phyloP scores from a whole-genome alignment of 2,888 invertebrate genomes.

The Orthosia gothica region DNA sequence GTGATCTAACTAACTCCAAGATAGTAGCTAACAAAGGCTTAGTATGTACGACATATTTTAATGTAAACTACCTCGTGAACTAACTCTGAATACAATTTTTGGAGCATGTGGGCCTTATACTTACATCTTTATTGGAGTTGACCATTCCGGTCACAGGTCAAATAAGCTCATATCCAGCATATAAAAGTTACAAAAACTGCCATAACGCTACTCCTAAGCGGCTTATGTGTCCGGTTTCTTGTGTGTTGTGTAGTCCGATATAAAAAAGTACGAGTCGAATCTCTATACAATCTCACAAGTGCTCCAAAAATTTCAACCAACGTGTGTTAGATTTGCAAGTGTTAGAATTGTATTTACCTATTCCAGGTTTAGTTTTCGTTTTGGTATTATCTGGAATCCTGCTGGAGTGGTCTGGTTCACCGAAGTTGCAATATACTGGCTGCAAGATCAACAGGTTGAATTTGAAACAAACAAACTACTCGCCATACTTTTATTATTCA shows the following conservation, averaged over 20 bases:
- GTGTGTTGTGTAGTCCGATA: too few species aligned
- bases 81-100: too few species aligned
- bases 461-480: constrained; percentile 39
- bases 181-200: too few species aligned
- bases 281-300: background rate
- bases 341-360: constrained; percentile 21
- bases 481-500: constrained; percentile 29
- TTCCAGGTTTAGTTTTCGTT: constrained; percentile 2
- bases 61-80: too few species aligned
- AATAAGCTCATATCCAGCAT: too few species aligned
- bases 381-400: constrained; percentile 14
- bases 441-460: constrained; percentile 51
- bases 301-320: background rate
- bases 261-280: background rate
- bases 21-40: too few species aligned
- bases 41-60: too few species aligned
- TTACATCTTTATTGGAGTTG: background rate
- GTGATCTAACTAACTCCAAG: too few species aligned
- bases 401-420: constrained; percentile 4
- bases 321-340: background rate
- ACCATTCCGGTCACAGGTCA: background rate
- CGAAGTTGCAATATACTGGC: constrained; percentile 12
- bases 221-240: too few species aligned
- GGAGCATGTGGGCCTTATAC: too few species aligned
- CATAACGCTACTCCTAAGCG: too few species aligned